phyloP scores from a whole-genome alignment of 2,888 invertebrate species.

The Alsophila aescularia region DNA sequence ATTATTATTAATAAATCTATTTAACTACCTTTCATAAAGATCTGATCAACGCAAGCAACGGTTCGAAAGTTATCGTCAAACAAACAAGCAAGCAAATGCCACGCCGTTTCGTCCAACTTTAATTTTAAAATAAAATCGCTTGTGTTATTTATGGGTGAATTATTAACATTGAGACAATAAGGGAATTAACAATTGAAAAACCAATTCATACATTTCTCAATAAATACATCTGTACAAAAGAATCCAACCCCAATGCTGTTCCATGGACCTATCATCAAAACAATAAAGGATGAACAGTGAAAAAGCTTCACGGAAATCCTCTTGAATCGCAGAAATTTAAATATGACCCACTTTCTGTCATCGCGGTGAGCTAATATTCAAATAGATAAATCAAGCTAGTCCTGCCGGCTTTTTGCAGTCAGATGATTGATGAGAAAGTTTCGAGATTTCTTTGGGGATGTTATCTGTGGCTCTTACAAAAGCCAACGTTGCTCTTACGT shows the following conservation, averaged over 20 bases:
- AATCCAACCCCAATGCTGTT: conserved; percentile 2
- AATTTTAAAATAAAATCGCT: too few relatives aligned
- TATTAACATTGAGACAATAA: neutral
- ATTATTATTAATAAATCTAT: too few relatives aligned
- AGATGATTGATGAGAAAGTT: conserved; percentile 70
- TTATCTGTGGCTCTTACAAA: conserved; percentile 45
- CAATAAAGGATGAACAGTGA: conserved; percentile 12
- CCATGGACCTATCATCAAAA: conserved; percentile 16
- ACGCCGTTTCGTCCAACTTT: too few relatives aligned
- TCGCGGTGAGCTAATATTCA: conserved; percentile 68
- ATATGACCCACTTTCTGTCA: conserved; percentile 54
- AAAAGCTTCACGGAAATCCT: conserved; percentile 9
- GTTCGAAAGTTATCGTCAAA: too few relatives aligned
- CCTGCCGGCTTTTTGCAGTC: conserved; percentile 65
- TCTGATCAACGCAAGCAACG: too few relatives aligned
- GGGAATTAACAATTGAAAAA: neutral
- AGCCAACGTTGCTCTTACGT: conserved; percentile 45
- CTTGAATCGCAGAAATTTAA: conserved; percentile 38
- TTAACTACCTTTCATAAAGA: too few relatives aligned
- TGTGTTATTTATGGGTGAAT: neutral
- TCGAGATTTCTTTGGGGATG: conserved; percentile 60
- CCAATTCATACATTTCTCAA: neutral
- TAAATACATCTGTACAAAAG: neutral
- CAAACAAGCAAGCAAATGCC: too few relatives aligned
- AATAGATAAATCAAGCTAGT: conserved; percentile 76